A percentile compares a stretch with the other conserved stretches of the same genome.
Evolutionary conservation across 2,888 invertebrate species (phyloP).

Genomic region (Euspilapteryx auroguttella): DNA sequence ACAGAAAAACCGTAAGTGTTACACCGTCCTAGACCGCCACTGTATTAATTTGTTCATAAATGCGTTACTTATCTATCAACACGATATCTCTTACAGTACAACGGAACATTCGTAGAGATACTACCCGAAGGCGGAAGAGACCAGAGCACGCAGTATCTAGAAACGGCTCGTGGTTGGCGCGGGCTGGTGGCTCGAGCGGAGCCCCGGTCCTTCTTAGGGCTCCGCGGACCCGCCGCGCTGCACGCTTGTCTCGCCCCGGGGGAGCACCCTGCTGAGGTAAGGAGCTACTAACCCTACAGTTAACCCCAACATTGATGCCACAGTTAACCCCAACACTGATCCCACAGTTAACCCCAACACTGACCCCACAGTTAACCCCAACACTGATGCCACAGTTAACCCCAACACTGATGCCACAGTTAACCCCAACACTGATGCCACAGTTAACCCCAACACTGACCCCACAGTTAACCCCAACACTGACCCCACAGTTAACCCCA

Average conservation of each 20-base stretch:
- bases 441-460: too few species aligned
- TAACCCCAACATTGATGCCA: constrained; percentile 4
- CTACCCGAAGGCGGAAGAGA: constrained; percentile 63
- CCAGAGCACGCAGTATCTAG: constrained; percentile 71
- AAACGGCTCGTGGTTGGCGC: constrained; percentile 70
- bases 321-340: neutral
- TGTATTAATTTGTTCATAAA: too few species aligned
- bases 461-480: too few species aligned
- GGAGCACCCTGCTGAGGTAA: constrained; percentile 74
- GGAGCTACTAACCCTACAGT: constrained; percentile 5
- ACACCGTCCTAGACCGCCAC: too few species aligned
- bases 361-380: too few species aligned
- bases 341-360: too few species aligned
- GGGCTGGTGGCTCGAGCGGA: constrained; percentile 79
- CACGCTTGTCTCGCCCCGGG: constrained; percentile 82
- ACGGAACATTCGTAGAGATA: constrained; percentile 74
- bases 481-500: too few species aligned
- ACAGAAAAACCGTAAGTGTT: too few species aligned
- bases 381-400: too few species aligned
- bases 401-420: too few species aligned
- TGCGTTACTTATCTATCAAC: too few species aligned
- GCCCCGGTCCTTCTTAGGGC: constrained; percentile 71
- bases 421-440: too few species aligned
- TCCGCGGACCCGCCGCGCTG: constrained; percentile 58
- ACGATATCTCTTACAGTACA: constrained; percentile 37